Conservation (phyloP, 2,888 invertebrate genomes). For the Tetanocera ferruginea region DNA sequence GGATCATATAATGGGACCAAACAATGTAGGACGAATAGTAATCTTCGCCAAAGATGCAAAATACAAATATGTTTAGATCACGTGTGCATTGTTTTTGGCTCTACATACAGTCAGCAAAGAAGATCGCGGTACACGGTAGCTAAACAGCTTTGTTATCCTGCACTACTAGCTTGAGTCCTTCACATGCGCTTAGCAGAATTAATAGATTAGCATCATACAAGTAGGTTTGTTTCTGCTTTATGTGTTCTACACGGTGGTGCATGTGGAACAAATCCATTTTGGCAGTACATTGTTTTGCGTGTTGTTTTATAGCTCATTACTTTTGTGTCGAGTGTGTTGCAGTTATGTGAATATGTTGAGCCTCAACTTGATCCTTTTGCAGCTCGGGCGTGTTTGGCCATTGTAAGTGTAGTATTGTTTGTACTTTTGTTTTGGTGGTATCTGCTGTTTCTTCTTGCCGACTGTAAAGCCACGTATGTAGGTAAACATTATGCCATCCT, state of each 20-base stretch:
- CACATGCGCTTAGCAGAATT: constrained; percentile 60
- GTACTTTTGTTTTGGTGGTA: background rate
- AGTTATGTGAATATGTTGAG: constrained; percentile 12
- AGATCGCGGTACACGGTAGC: background rate
- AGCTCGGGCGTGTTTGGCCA: constrained; percentile 1
- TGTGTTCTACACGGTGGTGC: background rate
- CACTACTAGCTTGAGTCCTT: background rate
- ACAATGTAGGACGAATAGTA: background rate
- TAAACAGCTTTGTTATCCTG: background rate
- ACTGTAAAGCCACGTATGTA: background rate
- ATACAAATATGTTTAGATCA: constrained; percentile 9
- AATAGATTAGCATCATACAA: constrained; percentile 58
- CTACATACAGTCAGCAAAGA: background rate
- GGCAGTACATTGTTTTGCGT: constrained; percentile 39
- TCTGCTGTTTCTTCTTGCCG: constrained; percentile 12
- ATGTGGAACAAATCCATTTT: constrained; percentile 31
- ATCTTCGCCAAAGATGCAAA: background rate
- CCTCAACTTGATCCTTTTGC: constrained; percentile 10
- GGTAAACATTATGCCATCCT: background rate
- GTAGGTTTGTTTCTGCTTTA: background rate
- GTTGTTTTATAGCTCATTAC: constrained; percentile 61
- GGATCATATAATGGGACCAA: background rate
- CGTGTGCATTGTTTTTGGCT: background rate
- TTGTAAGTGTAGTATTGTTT: background rate
- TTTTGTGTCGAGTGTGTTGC: constrained; percentile 50